A percentile compares a stretch with the other conserved stretches of the same genome.
phyloP scores from a whole-genome alignment of 1,140 invertebrate species.

The Lepidurus apus region DNA sequence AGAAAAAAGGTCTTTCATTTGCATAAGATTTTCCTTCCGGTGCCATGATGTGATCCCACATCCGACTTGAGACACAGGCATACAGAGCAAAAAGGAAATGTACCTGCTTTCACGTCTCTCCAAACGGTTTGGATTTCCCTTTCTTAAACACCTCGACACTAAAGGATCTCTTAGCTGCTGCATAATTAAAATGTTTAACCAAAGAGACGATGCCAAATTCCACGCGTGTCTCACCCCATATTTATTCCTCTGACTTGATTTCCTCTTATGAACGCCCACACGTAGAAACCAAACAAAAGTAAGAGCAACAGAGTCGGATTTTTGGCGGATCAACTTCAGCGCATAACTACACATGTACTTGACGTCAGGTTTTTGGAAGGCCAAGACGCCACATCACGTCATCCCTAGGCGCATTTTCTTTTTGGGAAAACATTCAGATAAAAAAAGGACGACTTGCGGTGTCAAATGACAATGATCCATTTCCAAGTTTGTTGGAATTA shows the following conservation, averaged over 20 bases:
- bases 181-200: not conserved
- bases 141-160: not conserved
- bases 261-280: not conserved
- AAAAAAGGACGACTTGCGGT: not conserved
- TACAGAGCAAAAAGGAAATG: not conserved
- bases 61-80: constrained; percentile 2
- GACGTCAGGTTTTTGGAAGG: not conserved
- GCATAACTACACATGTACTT: not conserved
- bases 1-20: not conserved
- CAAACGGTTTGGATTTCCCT: not conserved
- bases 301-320: not conserved
- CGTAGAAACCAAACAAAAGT: not conserved
- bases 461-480: not conserved
- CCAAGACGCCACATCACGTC: not conserved
- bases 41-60: not conserved
- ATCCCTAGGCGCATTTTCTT: not conserved
- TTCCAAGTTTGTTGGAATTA: not conserved
- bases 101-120: constrained; percentile 9
- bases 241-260: not conserved
- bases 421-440: not conserved
- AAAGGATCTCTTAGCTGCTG: not conserved
- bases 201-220: not conserved
- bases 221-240: not conserved
- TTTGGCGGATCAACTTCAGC: not conserved
- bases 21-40: constrained; percentile 18